phyloP scores from a whole-genome alignment of 1,140 invertebrate species.

The Nephila pilipes region DNA sequence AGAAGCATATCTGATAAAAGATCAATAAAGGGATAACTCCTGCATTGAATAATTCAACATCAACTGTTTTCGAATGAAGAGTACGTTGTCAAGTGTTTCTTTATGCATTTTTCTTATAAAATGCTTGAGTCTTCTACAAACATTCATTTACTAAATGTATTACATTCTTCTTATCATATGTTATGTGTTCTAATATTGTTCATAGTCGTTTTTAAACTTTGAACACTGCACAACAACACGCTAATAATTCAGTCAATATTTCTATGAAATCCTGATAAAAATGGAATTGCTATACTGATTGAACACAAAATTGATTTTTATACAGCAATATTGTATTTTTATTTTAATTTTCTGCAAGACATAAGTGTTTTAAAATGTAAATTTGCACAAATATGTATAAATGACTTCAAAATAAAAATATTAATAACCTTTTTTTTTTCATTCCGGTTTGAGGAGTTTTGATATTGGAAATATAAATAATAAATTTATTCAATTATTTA shows the following conservation, averaged over 20 bases:
- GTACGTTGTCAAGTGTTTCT: not conserved
- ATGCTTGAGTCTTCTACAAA: not conserved
- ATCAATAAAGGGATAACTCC: not conserved
- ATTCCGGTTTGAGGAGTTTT: too few species aligned
- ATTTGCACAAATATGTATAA: too few species aligned
- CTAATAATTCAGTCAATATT: not conserved
- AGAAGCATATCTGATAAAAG: not conserved
- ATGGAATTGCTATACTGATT: too few species aligned
- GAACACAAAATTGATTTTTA: too few species aligned
- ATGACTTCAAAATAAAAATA: too few species aligned
- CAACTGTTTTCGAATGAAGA: not conserved
- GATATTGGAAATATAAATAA: too few species aligned
- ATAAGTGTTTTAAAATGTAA: too few species aligned
- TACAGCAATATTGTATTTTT: too few species aligned
- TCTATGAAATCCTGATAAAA: too few species aligned
- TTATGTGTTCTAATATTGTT: not conserved
- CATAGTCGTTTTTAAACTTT: not conserved
- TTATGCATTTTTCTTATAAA: not conserved
- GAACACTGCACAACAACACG: not conserved
- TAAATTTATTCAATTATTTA: too few species aligned
- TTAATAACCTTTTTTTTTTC: too few species aligned
- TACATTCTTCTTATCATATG: not conserved
- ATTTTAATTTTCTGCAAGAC: too few species aligned
- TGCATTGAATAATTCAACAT: not conserved
- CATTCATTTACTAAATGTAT: not conserved